These are phyloP conservation scores for Saguinus imperator DNA, from an alignment of 2,113 vertebrate genomes.

Conservation along the genomic window DNA sequence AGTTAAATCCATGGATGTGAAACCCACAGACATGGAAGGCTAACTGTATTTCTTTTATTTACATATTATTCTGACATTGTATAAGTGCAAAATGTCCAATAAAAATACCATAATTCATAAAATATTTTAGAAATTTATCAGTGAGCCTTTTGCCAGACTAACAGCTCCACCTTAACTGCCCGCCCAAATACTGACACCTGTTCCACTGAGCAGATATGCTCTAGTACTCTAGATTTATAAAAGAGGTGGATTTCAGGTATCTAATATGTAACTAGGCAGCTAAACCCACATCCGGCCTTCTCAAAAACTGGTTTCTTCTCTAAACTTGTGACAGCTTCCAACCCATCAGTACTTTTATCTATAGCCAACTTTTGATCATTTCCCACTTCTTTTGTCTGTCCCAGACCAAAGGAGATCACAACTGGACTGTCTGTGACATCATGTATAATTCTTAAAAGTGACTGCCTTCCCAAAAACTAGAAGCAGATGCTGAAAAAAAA, in stretches of 20 bases:
- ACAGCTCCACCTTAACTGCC: neutral
- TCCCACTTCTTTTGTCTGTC: neutral
- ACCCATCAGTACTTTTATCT: neutral
- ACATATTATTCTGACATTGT: neutral
- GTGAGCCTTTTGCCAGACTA: neutral
- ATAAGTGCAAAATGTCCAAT: neutral
- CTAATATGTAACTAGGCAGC: neutral
- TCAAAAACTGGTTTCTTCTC: neutral
- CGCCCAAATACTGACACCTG: neutral
- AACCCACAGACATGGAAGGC: neutral
- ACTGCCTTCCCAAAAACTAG: neutral
- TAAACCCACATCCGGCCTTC: rapidly evolving
- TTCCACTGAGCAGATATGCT: neutral
- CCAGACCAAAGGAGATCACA: neutral
- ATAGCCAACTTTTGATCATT: neutral
- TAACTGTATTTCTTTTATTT: neutral
- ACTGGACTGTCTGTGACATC: neutral
- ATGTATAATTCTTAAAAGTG: neutral
- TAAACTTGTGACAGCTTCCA: neutral
- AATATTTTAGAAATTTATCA: neutral
- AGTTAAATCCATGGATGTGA: neutral
- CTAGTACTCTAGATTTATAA: neutral
- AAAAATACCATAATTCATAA: neutral
- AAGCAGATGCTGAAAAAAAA: neutral
- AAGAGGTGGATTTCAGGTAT: neutral